Evolutionary conservation across 92 coral and sea anemone species (phyloP).

Genomic region (Phymanthus crucifer): DNA sequence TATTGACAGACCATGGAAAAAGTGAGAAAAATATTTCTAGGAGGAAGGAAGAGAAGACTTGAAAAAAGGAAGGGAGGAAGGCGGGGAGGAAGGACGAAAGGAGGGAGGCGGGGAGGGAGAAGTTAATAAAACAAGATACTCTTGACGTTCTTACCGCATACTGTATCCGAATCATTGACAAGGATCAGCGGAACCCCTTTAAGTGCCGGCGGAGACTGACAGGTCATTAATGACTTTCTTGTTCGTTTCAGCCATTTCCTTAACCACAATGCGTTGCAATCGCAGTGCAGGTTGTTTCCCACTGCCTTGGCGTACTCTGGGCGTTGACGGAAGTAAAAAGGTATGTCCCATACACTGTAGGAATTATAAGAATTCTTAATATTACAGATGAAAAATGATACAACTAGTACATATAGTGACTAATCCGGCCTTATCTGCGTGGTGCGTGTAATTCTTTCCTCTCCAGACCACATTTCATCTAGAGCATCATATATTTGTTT

Average conservation of each 20-base stretch:
- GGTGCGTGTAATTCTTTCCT: not conserved
- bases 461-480: too few species aligned
- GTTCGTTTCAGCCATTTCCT: conserved; percentile 59
- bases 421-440: not conserved
- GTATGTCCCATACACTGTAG: conserved; percentile 71
- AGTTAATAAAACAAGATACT: not conserved
- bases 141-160: conserved; percentile 23
- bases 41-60: too few species aligned
- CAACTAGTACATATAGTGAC: too few species aligned
- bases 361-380: not conserved
- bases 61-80: not conserved
- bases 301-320: conserved; percentile 31
- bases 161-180: conserved; percentile 48
- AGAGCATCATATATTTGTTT: too few species aligned
- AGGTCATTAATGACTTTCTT: conserved; percentile 47
- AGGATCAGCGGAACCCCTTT: conserved; percentile 36
- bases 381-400: not conserved
- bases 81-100: not conserved
- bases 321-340: conserved; percentile 61
- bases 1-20: too few species aligned
- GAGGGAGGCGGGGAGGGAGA: not conserved
- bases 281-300: conserved; percentile 74
- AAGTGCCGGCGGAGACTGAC: conserved; percentile 59
- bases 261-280: conserved; percentile 83
- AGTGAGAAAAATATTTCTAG: too few species aligned